Base-by-base conservation (phyloP, 2,797 vertebrate species). In the Dicrostonyx torquatus region DNA sequence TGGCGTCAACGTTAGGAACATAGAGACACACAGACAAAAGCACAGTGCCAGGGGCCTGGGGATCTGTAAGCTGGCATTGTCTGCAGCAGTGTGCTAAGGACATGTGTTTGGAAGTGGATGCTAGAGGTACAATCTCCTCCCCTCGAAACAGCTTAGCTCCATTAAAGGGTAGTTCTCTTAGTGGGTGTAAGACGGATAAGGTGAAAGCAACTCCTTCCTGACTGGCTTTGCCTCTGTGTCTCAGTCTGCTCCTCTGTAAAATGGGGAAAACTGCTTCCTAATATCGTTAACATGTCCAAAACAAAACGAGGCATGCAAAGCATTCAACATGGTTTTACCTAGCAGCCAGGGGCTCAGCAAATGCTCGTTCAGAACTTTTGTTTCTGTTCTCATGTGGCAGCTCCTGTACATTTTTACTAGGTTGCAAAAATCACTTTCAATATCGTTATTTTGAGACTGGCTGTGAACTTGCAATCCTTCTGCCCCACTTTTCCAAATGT, bases 61-160 rank as follows among this genome's bases (percentile, higher is more conserved):
- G 34, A 78, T 87, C 84, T 89, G 93, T 45, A 86, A 85, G 82
- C 89, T 77, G 15, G 34, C 40, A 93, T 48, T 90, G 77, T 93
- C n/a, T 90, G 45, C 84, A 62, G 76, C 14, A 73, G 92, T 58
- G 75, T 10, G 29, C 76, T n/a, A 82, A 87, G 78, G 72, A 90
- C 53, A 88, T 96, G 92, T 92, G 31, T 24, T 87, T 84, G 60
- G 89, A 95, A 87, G 72, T 17, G 0, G 3, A 89, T 87, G 14
- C 18, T 82, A 50, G 48, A 48, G 72, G 89, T 91, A 87, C 31
- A 93, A 66, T 55, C 24, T 0, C 85, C 29, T 95, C 1, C 7
- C 18, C 24, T 91, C 73, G 91, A 86, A 82, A 22, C 24, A 78
- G 79, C 75, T 82, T 48, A 77, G 89, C 92, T 48, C 45, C n/a